Percentiles rank a stretch among this genome's conserved stretches.
phyloP scores from a whole-genome alignment of 2,797 vertebrate species.

The Acanthiza pusilla region DNA sequence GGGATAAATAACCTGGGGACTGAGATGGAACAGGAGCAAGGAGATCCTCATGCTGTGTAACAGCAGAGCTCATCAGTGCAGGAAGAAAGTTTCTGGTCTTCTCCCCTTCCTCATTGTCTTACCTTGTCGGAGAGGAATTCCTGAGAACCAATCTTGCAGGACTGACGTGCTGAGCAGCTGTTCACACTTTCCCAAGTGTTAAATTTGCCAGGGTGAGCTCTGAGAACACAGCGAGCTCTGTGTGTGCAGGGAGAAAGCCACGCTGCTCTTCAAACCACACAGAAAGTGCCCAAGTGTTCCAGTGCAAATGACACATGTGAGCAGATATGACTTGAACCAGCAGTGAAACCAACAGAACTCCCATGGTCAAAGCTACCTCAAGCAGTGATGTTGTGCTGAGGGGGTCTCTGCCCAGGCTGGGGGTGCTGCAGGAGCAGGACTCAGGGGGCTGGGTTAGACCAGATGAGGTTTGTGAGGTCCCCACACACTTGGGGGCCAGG shows the following conservation, averaged over 20 bases:
- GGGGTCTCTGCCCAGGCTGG: neutral
- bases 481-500: fast-evolving
- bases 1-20: neutral
- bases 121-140: neutral
- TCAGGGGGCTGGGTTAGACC: neutral
- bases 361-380: neutral
- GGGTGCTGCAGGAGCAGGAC: neutral
- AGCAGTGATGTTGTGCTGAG: neutral
- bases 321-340: no score
- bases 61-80: neutral
- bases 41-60: neutral
- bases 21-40: neutral
- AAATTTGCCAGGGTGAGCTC: neutral
- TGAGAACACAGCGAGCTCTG: neutral
- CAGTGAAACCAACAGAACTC: neutral
- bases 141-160: fast-evolving
- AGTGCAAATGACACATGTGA: neutral
- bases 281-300: neutral
- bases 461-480: neutral
- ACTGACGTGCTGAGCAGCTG: neutral
- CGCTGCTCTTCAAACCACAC: neutral
- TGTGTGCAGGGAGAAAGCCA: neutral
- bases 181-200: fast-evolving
- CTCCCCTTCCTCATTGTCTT: neutral
- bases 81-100: neutral